These are phyloP conservation scores for Oncorhynchus masou DNA, from an alignment of 2,113 vertebrate genomes.

Conservation along the genomic window DNA sequence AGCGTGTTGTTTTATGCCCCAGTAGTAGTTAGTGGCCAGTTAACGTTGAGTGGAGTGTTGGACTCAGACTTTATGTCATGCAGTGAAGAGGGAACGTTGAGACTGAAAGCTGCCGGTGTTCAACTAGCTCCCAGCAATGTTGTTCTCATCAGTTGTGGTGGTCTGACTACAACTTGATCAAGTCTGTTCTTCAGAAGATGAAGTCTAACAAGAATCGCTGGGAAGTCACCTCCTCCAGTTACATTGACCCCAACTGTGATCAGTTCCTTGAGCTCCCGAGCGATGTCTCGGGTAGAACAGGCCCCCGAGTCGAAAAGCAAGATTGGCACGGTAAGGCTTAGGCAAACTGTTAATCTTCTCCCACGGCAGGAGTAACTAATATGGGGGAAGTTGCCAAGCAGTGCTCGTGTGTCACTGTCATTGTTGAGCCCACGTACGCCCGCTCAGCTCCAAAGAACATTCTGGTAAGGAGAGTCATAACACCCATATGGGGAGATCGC, in stretches of 20 bases:
- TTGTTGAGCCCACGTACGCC: slow-evolving; percentile 8
- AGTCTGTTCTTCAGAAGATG: background rate
- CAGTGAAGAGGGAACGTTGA: background rate
- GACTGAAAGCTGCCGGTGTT: background rate
- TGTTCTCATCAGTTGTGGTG: slow-evolving; percentile 5
- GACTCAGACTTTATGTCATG: background rate
- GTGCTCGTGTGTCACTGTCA: background rate
- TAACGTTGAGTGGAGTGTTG: background rate
- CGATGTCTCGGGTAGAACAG: background rate
- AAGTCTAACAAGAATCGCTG: slow-evolving; percentile 4
- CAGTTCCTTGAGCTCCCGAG: background rate
- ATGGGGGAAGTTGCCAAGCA: background rate
- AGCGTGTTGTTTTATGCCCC: background rate
- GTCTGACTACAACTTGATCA: slow-evolving; percentile 5
- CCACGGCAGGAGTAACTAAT: background rate
- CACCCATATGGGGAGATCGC: background rate
- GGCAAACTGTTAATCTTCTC: background rate
- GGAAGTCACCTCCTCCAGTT: background rate
- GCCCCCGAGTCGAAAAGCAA: background rate
- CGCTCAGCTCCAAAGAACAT: background rate
- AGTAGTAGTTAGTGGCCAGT: background rate
- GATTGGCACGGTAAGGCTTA: background rate
- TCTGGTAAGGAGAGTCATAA: too few relatives aligned
- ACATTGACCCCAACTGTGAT: background rate
- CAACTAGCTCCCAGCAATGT: background rate